A percentile compares a stretch with the other conserved stretches of the same genome.
phyloP scores from a whole-genome alignment of 2,113 vertebrate genomes.

The Cinclus mexicanus region DNA sequence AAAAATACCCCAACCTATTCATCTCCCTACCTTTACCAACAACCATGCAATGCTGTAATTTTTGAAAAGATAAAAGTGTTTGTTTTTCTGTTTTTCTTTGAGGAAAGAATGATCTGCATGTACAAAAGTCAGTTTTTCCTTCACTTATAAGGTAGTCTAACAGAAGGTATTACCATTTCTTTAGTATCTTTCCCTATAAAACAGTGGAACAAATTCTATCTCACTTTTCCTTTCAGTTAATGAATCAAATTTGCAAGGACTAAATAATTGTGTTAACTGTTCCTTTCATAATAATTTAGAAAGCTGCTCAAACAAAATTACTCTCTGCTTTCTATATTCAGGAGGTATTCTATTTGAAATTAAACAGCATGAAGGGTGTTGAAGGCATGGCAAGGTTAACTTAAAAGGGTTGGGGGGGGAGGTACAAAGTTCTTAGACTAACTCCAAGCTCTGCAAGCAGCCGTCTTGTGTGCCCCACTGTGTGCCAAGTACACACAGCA shows the following conservation, averaged over 20 bases:
- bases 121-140: background rate
- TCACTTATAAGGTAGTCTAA: background rate
- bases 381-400: background rate
- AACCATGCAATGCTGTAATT: background rate
- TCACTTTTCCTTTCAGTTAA: background rate
- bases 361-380: background rate
- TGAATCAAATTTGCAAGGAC: background rate
- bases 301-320: background rate
- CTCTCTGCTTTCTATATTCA: background rate
- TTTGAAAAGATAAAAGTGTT: background rate
- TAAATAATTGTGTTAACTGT: background rate
- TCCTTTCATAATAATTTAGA: background rate
- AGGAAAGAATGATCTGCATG: background rate
- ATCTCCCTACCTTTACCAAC: background rate
- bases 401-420: background rate
- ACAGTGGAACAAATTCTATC: background rate
- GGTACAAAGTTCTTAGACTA: background rate
- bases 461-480: background rate
- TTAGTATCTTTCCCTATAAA: background rate
- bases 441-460: background rate
- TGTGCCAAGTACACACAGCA: background rate
- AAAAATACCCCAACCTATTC: background rate
- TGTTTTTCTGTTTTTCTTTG: background rate
- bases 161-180: background rate
- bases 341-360: background rate